Evolutionary conservation across 2,113 vertebrate species (phyloP), one percentile per base, ranked within the genome.

Genomic region (Calypte anna): DNA sequence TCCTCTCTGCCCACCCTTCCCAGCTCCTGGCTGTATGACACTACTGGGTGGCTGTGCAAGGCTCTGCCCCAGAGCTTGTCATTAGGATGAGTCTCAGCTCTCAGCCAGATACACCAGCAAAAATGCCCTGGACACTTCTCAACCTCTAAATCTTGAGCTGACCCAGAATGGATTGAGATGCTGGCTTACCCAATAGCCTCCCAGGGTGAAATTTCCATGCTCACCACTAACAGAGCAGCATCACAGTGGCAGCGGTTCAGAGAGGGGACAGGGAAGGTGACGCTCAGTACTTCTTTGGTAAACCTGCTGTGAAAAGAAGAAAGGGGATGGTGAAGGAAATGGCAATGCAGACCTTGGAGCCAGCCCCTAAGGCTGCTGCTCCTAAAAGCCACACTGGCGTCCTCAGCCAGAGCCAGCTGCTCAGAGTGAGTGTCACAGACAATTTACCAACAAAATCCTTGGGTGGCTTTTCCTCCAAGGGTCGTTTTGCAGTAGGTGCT

Each of bases 211-310:
- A 64, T 30, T 33, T 57, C 63, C 4, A 0, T 36, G 27, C 30
- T 90, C 31, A 6, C 31, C 0, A 0, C 14, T 23, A 18, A 7
- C 31, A 38, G 19, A 84, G 27, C 31, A 72, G 17, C 55, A n/a
- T 61, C 40, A 9, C 5, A 5, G 30, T 9, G 33, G 30, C 73
- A 58, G 3, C 0, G 1, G 9, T n/a, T 79, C 10, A 6, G 25
- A 67, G 54, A 0, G 1, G 53, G 44, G 22, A 21, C 7, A 16
- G 14, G 22, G 16, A 82, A 43, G 33, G 38, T 0, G 2, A n/a
- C 59, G 24, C 17, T 87, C 14, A 3, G 31, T 61, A 33, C 3
- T 17, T 48, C 66, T 59, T 25, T n/a, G 38, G 23, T 53, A 82
- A 91, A 78, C 18, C 24, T 67, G 43, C 24, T 2, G 1, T 40